A percentile compares a stretch with the other conserved stretches of the same genome.
phyloP scores from a whole-genome alignment of 2,888 invertebrate genomes.

The Lasioglossum morio region DNA sequence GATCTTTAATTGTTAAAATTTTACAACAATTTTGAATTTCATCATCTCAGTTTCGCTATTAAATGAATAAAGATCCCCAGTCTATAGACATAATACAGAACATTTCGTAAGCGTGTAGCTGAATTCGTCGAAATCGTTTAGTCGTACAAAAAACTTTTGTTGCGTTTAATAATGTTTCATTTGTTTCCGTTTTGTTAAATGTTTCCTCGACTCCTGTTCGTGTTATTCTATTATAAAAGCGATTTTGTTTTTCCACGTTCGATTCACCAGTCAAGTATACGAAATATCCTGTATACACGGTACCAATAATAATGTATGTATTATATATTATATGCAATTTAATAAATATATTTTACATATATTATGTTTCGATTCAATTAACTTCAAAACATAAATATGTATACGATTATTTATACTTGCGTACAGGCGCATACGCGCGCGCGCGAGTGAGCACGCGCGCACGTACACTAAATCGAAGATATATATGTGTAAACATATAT shows the following conservation, averaged over 20 bases:
- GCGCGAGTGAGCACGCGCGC: neutral
- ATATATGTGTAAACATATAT: neutral
- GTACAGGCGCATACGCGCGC: slow-evolving; percentile 17
- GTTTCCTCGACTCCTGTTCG: neutral
- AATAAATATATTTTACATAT: slow-evolving; percentile 63
- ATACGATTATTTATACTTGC: slow-evolving; percentile 46
- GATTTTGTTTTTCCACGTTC: neutral
- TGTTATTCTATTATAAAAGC: neutral
- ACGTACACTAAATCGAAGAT: neutral
- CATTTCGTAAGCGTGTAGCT: slow-evolving; percentile 6
- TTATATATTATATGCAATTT: slow-evolving; percentile 76
- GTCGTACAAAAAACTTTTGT: neutral
- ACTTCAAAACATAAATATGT: slow-evolving; percentile 53
- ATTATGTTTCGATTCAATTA: slow-evolving; percentile 29
- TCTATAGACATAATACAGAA: slow-evolving; percentile 64
- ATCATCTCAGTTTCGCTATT: too few relatives aligned
- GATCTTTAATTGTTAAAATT: too few relatives aligned
- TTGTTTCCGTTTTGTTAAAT: neutral
- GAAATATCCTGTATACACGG: slow-evolving; percentile 37
- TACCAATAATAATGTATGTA: slow-evolving; percentile 52
- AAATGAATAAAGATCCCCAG: too few relatives aligned
- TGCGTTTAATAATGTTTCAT: neutral
- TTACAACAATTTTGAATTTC: too few relatives aligned
- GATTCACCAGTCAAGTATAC: slow-evolving; percentile 21
- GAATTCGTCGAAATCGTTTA: neutral